phyloP scores from a whole-genome alignment of 2,888 invertebrate genomes.

The Rotaria magnacalcarata region DNA sequence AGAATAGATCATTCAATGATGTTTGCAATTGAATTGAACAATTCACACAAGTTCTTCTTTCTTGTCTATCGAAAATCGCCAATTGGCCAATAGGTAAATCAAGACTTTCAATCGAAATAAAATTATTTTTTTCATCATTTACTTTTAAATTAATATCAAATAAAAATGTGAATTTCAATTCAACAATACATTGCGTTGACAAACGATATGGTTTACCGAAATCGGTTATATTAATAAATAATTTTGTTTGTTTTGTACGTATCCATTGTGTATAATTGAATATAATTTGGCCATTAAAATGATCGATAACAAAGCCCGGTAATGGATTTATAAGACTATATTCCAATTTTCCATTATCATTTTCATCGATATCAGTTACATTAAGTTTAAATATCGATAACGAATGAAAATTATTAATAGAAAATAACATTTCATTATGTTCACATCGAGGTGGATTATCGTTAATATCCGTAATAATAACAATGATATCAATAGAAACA shows the following conservation, averaged over 20 bases:
- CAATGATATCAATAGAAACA: neutral
- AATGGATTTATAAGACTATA: neutral
- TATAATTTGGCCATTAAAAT: neutral
- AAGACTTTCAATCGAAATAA: neutral
- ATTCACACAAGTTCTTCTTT: neutral
- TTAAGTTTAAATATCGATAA: neutral
- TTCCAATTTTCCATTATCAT: neutral
- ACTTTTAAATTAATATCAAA: neutral
- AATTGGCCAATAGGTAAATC: neutral
- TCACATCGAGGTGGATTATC: neutral
- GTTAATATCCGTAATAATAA: neutral
- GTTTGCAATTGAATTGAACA: neutral
- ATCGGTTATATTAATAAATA: slow-evolving; percentile 19
- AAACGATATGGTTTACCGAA: neutral
- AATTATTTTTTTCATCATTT: neutral
- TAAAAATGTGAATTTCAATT: neutral
- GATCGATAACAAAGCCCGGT: neutral
- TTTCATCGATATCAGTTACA: neutral
- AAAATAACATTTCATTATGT: neutral
- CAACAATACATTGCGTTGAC: neutral
- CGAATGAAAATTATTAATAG: neutral
- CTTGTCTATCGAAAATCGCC: neutral
- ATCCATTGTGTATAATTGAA: slow-evolving; percentile 10
- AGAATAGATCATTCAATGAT: neutral
- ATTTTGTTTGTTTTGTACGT: neutral